Evolutionary conservation across 2,888 invertebrate species (phyloP).

Genomic region (Eueremaeus valkanovi): DNA sequence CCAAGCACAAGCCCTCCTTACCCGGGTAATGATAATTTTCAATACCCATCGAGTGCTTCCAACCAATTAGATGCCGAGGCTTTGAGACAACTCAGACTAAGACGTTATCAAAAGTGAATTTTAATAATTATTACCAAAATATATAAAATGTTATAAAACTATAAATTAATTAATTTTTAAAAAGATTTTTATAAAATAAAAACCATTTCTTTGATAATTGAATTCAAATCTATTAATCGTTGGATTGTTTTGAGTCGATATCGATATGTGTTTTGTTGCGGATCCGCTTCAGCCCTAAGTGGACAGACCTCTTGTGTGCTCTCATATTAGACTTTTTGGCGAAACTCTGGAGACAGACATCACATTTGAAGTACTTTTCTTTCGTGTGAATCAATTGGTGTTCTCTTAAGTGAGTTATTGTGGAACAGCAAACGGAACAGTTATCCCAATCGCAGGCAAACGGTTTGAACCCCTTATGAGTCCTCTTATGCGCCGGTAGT

Average conservation of each 20-base stretch:
- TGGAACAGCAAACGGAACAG: neutral
- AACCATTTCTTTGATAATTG: no score
- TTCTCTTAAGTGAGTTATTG: neutral
- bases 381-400: neutral
- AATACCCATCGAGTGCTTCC: neutral
- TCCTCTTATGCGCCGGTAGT: neutral
- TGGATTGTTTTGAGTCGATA: neutral
- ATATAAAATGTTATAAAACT: neutral
- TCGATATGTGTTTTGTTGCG: constrained; percentile 1
- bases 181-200: neutral
- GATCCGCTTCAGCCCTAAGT: neutral
- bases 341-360: constrained; percentile 19
- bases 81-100: neutral
- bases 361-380: constrained; percentile 12
- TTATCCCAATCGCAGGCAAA: neutral
- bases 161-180: neutral
- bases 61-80: neutral
- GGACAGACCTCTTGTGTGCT: neutral
- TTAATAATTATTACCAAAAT: neutral
- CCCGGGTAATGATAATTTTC: no score
- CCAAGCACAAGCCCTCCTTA: no score
- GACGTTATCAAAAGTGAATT: constrained; percentile 5
- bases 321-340: constrained; percentile 16
- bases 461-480: neutral
- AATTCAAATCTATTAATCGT: neutral